Evolutionary conservation across 1,140 invertebrate species (phyloP).

Genomic region (Bombyx mandarina): DNA sequence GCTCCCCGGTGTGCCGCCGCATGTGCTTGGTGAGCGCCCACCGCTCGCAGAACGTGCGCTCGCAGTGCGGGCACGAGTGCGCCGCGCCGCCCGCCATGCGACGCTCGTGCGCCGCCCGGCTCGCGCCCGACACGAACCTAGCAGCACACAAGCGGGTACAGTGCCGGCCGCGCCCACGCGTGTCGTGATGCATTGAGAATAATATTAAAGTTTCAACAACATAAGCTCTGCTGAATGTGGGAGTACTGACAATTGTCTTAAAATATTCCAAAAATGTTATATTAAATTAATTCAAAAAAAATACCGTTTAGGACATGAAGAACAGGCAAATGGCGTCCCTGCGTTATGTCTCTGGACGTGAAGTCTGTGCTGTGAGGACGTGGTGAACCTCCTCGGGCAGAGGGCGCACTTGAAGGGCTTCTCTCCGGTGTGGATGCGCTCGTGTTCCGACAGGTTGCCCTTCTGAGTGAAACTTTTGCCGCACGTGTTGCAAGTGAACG

Average conservation of each 20-base stretch:
- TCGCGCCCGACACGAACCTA: conserved; percentile 77
- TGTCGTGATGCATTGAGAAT: background rate
- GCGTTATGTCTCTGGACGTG: conserved; percentile 54
- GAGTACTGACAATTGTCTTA: no score
- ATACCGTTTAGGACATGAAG: conserved; percentile 16
- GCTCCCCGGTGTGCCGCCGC: conserved; percentile 80
- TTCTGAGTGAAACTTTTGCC: conserved; percentile 81
- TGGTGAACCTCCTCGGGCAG: conserved; percentile 81
- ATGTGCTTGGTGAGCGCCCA: conserved; percentile 79
- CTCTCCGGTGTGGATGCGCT: conserved; percentile 77
- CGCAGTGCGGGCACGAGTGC: conserved; percentile 74
- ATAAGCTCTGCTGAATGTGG: background rate
- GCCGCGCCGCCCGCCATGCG: conserved; percentile 70
- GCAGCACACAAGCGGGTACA: conserved; percentile 64
- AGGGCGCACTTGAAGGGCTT: conserved; percentile 74
- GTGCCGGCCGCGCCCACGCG: conserved; percentile 19
- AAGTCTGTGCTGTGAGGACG: conserved; percentile 77
- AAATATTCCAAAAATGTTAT: no score
- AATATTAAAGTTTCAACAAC: background rate
- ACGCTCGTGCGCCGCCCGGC: conserved; percentile 76
- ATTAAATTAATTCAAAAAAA: no score
- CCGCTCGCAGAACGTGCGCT: conserved; percentile 76
- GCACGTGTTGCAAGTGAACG: conserved; percentile 72
- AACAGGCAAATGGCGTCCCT: conserved; percentile 57
- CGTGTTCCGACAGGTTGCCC: conserved; percentile 73